phyloP scores from a whole-genome alignment of 2,888 invertebrate species.

The Lacanobia oleracea region DNA sequence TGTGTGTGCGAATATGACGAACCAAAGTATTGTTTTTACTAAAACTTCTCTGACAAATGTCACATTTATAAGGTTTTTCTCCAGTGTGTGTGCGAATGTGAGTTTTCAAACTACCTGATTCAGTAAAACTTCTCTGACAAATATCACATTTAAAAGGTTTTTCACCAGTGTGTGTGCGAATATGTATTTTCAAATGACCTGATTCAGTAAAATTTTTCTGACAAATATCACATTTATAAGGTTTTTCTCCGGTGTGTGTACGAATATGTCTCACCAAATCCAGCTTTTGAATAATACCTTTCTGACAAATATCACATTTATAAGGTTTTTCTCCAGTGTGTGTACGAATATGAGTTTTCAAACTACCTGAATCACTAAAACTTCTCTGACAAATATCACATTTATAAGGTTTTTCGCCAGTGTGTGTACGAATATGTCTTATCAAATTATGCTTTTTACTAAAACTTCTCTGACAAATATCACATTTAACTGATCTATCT shows the following conservation, averaged over 20 bases:
- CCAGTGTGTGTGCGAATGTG: not conserved
- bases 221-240: not conserved
- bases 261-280: not conserved
- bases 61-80: not conserved
- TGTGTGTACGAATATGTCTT: not conserved
- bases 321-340: not conserved
- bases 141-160: not conserved
- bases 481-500: not conserved
- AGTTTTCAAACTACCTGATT: rapidly evolving
- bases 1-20: not conserved
- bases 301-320: not conserved
- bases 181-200: not conserved
- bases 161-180: not conserved
- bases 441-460: not conserved
- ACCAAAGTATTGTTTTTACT: not conserved
- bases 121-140: not conserved
- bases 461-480: not conserved
- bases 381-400: not conserved
- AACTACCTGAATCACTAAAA: not conserved
- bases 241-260: not conserved
- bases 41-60: not conserved
- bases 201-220: not conserved
- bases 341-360: not conserved
- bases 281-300: not conserved
- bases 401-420: not conserved